Conservation (phyloP, 2,888 invertebrate genomes). For the Caenorhabditis panamensis region DNA sequence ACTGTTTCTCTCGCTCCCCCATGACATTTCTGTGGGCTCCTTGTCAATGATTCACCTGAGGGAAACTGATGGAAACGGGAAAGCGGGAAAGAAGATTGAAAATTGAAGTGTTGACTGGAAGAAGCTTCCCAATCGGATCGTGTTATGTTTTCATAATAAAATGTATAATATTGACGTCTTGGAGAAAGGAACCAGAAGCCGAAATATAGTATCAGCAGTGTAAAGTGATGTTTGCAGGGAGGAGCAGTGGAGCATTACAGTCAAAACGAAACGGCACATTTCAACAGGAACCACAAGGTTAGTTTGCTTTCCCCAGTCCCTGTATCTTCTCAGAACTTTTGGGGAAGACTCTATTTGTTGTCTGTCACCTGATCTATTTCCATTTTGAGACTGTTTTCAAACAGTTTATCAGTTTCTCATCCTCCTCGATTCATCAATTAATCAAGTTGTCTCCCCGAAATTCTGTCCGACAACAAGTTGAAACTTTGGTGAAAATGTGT, state of each 20-base stretch:
- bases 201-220: background rate
- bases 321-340: background rate
- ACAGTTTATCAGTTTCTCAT: background rate
- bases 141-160: conserved; percentile 45
- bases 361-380: background rate
- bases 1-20: conserved; percentile 1
- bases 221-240: conserved; percentile 61
- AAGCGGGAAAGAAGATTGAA: background rate
- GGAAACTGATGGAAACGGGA: background rate
- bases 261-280: conserved; percentile 73
- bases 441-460: conserved; percentile 2
- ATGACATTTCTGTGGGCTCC: conserved; percentile 37
- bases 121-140: conserved; percentile 13
- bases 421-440: conserved; percentile 2
- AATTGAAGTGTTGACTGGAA: background rate
- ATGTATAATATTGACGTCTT: background rate
- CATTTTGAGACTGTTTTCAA: background rate
- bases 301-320: background rate
- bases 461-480: background rate
- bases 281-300: conserved; percentile 70
- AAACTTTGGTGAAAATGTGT: background rate
- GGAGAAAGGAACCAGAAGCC: background rate
- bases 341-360: background rate
- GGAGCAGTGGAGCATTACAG: conserved; percentile 69
- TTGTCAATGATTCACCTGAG: conserved; percentile 13